These are phyloP conservation scores for Syndactyla subalaris DNA, from an alignment of 2,797 vertebrate genomes.

Conservation along the genomic window DNA sequence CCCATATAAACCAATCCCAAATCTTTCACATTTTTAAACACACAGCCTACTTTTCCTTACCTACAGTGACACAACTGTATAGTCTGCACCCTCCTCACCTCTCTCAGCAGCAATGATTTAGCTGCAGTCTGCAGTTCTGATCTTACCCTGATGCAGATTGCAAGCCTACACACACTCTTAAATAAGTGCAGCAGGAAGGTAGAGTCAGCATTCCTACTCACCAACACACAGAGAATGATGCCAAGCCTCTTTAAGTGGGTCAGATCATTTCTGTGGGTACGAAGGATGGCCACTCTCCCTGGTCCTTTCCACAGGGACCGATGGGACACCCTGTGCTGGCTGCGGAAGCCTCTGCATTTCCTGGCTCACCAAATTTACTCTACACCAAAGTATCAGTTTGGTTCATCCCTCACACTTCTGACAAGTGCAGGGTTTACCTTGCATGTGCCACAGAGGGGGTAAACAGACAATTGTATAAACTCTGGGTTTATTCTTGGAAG, in stretches of 20 bases:
- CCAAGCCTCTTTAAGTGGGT: neutral
- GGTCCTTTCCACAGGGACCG: neutral
- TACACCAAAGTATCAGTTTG: rapidly evolving
- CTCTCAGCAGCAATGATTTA: neutral
- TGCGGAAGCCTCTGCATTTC: neutral
- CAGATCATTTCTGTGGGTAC: neutral
- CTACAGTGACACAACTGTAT: neutral
- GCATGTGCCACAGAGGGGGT: neutral
- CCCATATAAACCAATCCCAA: neutral
- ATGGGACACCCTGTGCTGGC: rapidly evolving
- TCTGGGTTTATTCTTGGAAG: neutral
- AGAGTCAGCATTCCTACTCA: neutral
- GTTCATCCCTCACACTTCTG: neutral
- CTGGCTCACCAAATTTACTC: neutral
- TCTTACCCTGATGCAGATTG: neutral
- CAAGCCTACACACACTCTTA: neutral
- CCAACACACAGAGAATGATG: neutral
- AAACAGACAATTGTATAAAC: neutral
- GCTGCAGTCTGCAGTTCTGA: neutral
- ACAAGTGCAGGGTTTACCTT: neutral
- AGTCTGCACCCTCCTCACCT: neutral
- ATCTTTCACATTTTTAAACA: neutral
- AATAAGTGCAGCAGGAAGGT: neutral
- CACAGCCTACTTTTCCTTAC: neutral
- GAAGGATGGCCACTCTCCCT: neutral